Base-by-base conservation (phyloP, 2,113 vertebrate species). In the Chitala chitala region DNA sequence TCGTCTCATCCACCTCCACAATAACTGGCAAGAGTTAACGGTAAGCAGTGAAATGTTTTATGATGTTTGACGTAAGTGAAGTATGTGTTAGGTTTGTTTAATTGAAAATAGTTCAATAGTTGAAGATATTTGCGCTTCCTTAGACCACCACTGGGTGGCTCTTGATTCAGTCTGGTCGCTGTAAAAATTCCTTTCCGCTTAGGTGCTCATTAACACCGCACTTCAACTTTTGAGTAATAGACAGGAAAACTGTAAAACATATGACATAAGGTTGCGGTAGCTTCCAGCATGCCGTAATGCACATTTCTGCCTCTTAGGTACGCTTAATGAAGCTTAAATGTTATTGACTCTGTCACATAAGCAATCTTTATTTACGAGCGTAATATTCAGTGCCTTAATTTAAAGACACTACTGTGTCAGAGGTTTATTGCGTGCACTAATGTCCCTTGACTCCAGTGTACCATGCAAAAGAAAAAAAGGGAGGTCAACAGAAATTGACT, bases 271-370 rank as follows among this genome's bases (percentile, higher is more conserved):
- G 73, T 72, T 69, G 76, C 69, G 36, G 56, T 71, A 72, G 78
- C 81, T 82, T 84, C 86, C 86, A 86, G 72, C 64, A 72, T 82
- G 79, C 78, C 75, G 84, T 86, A 85, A 90, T 85, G 79, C 69
- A 71, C 64, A 58, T 55, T 71, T 55, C 66, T 77, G 75, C 78
- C 83, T 76, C 79, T 81, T 64, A 81, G 79, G 81, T 78, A 77
- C 74, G 63, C 73, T 77, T 77, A 77, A 84, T 85, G 79, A 83
- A 76, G 56, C 78, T 78, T 82, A 79, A 86, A 85, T 78, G 76
- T 80, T 84, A 82, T 82, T 82, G 77, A 83, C 64, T 87, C 86
- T 85, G 78, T 86, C 85, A 79, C 83, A 82, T 81, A 86, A 86
- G 86, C 82, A 83, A 75, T 69, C 76, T 83, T 71, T 42, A 56